These are phyloP conservation scores for Natator depressus DNA, from an alignment of 2,113 vertebrate genomes.

Conservation along the genomic window DNA sequence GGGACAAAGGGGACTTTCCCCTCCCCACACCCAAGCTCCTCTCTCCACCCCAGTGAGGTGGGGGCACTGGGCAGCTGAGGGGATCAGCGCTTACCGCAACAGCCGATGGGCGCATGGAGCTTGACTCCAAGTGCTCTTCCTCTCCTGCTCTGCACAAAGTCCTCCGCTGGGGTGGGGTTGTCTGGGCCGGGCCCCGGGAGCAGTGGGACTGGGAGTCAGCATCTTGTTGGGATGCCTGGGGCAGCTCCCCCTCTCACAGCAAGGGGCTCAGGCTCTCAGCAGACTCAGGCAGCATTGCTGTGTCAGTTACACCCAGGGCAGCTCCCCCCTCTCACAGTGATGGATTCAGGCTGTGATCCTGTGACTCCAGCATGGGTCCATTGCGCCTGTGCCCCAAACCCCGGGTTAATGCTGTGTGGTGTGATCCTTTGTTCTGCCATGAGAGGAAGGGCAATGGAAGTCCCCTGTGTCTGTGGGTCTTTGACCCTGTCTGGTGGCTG, in stretches of 20 bases:
- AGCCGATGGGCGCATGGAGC: not conserved
- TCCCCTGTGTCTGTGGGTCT: not conserved
- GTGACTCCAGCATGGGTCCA: not conserved
- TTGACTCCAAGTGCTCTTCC: not conserved
- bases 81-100: not conserved
- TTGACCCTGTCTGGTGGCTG: not conserved
- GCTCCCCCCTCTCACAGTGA: too few relatives aligned
- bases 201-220: not conserved
- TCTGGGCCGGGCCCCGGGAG: too few relatives aligned
- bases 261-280: too few relatives aligned
- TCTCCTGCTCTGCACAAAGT: not conserved
- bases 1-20: not conserved
- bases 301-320: too few relatives aligned
- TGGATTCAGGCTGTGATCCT: too few relatives aligned
- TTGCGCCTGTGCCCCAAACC: not conserved
- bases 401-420: not conserved
- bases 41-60: not conserved
- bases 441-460: too few relatives aligned
- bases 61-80: not conserved
- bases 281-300: too few relatives aligned
- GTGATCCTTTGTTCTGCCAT: not conserved
- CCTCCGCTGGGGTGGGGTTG: too few relatives aligned
- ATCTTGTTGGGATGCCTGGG: not conserved
- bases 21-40: not conserved
- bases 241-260: too few relatives aligned